Conservation (phyloP, 1,140 invertebrate species). For the Drosophila pseudoobscura region DNA sequence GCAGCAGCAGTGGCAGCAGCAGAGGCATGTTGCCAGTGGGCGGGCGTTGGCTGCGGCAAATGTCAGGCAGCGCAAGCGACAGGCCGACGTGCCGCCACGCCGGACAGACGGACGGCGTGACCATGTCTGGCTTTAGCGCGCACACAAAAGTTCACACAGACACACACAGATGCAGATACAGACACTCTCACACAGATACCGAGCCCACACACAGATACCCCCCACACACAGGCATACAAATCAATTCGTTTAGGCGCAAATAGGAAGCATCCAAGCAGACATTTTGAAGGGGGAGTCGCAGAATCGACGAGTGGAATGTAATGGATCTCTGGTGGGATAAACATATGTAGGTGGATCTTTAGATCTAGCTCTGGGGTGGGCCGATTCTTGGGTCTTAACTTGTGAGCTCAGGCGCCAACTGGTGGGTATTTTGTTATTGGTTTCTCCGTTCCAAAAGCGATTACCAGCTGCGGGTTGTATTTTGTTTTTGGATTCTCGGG, state of each 20-base stretch:
- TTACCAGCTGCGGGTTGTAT: no score
- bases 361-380: no score
- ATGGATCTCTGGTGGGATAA: no score
- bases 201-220: constrained; percentile 27
- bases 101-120: constrained; percentile 65
- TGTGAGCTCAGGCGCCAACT: no score
- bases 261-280: constrained; percentile 64
- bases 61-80: constrained; percentile 72
- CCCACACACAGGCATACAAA: constrained; percentile 58
- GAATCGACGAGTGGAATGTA: not conserved
- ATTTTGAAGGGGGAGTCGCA: constrained; percentile 21
- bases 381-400: no score
- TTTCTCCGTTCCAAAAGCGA: no score
- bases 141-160: constrained; percentile 61
- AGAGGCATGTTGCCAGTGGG: constrained; percentile 67
- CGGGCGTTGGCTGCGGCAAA: constrained; percentile 76
- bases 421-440: no score
- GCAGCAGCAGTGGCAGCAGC: constrained; percentile 21
- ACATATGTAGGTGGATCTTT: no score
- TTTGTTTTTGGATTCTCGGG: no score
- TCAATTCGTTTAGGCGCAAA: constrained; percentile 81
- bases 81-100: constrained; percentile 73
- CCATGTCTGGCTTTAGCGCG: constrained; percentile 80
- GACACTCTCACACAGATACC: constrained; percentile 59
- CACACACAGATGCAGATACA: constrained; percentile 36